Percentiles rank a stretch among this genome's conserved stretches.
These are phyloP conservation scores for Archips xylosteana DNA, from an alignment of 2,888 invertebrate species.

Conservation along the genomic window DNA sequence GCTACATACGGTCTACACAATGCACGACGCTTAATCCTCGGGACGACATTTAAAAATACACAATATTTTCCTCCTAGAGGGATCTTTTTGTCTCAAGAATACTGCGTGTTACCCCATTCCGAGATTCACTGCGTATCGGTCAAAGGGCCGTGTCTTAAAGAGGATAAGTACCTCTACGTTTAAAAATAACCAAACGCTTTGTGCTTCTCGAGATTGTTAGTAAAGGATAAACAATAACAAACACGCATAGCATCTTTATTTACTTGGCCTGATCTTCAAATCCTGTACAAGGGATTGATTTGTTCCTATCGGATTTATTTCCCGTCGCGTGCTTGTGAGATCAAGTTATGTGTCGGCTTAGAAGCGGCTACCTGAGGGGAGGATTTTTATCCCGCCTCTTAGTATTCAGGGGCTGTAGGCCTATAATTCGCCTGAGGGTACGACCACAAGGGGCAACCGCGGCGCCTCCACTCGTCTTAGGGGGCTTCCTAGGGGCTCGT, in stretches of 20 bases:
- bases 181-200: slow-evolving; percentile 51
- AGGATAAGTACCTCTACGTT: background rate
- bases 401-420: slow-evolving; percentile 76
- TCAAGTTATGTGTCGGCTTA: slow-evolving; percentile 78
- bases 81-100: background rate
- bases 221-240: slow-evolving; percentile 66
- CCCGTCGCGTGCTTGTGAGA: slow-evolving; percentile 63
- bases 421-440: slow-evolving; percentile 77
- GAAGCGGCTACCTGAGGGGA: slow-evolving; percentile 74
- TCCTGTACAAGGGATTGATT: slow-evolving; percentile 72
- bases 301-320: slow-evolving; percentile 71
- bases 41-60: slow-evolving; percentile 25
- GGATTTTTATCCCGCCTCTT: slow-evolving; percentile 77
- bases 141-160: slow-evolving; percentile 3
- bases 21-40: slow-evolving; percentile 25
- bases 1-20: slow-evolving; percentile 33
- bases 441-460: slow-evolving; percentile 67
- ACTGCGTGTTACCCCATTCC: background rate
- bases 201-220: slow-evolving; percentile 64
- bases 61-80: background rate
- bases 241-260: slow-evolving; percentile 65
- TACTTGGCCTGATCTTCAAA: slow-evolving; percentile 67
- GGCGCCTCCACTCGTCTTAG: slow-evolving; percentile 62
- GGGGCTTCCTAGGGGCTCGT: slow-evolving; percentile 57
- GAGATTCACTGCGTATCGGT: background rate